These are phyloP conservation scores for Carduelis carduelis DNA, from an alignment of 2,797 vertebrate species.

Conservation along the genomic window DNA sequence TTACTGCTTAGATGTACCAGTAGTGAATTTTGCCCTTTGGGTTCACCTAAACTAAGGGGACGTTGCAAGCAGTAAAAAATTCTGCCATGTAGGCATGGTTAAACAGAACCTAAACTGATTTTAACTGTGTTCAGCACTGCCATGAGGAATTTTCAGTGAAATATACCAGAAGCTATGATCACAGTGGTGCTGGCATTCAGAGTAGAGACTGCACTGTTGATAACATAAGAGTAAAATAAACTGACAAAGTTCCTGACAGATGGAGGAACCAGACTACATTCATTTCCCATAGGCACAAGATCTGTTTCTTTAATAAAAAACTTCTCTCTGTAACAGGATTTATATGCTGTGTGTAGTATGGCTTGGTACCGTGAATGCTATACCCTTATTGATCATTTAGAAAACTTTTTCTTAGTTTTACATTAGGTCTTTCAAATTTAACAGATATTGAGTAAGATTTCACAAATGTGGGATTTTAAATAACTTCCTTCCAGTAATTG, in stretches of 20 bases:
- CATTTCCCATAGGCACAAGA: background rate
- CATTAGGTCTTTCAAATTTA: background rate
- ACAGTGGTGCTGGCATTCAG: background rate
- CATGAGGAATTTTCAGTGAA: background rate
- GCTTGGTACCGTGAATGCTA: background rate
- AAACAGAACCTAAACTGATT: conserved; percentile 1
- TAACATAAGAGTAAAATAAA: background rate
- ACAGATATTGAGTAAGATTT: background rate
- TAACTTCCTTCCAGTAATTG: background rate
- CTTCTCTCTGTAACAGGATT: background rate
- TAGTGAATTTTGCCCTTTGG: background rate
- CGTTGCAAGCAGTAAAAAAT: background rate
- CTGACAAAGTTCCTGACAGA: background rate
- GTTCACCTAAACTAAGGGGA: background rate
- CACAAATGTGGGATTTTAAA: background rate
- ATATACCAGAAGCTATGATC: background rate
- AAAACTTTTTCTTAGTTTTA: background rate
- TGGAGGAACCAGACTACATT: background rate
- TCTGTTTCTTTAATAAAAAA: background rate
- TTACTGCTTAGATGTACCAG: background rate
- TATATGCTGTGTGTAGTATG: background rate
- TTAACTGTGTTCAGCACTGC: background rate
- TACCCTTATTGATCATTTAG: background rate
- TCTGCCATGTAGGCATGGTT: background rate
- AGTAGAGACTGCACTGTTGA: background rate